Evolutionary conservation across 2,888 invertebrate species (phyloP), one percentile per base, ranked within the genome.

Genomic region (Spilosoma lubricipeda): DNA sequence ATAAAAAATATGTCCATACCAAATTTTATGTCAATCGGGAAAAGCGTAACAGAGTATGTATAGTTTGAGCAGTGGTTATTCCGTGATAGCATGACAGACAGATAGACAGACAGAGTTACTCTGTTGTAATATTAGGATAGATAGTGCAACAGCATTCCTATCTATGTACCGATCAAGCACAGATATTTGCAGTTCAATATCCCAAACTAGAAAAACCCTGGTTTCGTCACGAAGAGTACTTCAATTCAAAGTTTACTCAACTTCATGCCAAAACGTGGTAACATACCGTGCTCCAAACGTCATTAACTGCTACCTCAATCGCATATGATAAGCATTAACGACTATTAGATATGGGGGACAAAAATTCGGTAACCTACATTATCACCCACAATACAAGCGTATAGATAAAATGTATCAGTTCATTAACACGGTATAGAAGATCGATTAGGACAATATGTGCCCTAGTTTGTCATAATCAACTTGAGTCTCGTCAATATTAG

Each of bases 381-480:
- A 48, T 23, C 48, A 33, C 20, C 30, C 48, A 48, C 48, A 23
- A 67, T 67, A 67, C 30, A 48, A 48, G 27, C 48, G 48, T 67
- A 39, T 67, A 67, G 48, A 67, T 67, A 67, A 67, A 67, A 33
- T 67, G 20, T 67, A 67, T 48, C 48, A 67, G 67, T 67, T 67
- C 67, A 67, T 67, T 48, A 67, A 67, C 33, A 48, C 33, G 33
- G 45, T 33, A 67, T 48, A 45, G 39, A 48, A 67, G 67, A 67
- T 67, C 30, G 48, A 67, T 67, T 67, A 48, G 48, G 20, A 23
- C 33, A 67, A 67, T 67, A 67, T 67, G 67, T 48, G 67, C 23
- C 48, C 67, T 67, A 67, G 45, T 67, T 67, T 48, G 33, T 48
- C 67, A 67, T 48, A 48, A 67, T 67, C 67, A 48, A 67, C 48